Evolutionary conservation across 2,888 invertebrate species (phyloP).

Genomic region (Apodemia mormo): DNA sequence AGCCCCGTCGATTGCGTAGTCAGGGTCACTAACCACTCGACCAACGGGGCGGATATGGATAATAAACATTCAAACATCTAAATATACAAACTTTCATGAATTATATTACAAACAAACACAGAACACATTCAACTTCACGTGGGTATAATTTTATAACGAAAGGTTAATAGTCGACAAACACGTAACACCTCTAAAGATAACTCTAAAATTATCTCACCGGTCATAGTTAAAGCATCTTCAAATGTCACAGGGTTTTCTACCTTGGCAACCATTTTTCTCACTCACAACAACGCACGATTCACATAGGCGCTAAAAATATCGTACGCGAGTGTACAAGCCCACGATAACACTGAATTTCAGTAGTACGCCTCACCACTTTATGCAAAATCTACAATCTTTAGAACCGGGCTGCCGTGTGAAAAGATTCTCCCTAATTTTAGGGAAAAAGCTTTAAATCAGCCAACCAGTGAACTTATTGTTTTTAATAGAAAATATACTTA

Average conservation of each 20-base stretch:
- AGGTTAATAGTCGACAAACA: neutral
- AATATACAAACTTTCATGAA: no score
- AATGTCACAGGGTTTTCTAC: conserved; percentile 25
- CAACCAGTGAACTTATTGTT: no score
- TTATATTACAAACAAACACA: neutral
- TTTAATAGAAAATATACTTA: no score
- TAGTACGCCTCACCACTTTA: neutral
- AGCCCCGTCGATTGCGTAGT: no score
- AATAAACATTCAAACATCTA: neutral
- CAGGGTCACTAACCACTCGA: no score
- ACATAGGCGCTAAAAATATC: neutral
- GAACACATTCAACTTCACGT: neutral
- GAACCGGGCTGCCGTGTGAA: neutral
- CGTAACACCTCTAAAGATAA: neutral
- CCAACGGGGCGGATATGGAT: no score
- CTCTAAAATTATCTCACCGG: conserved; percentile 27
- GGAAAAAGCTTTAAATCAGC: neutral
- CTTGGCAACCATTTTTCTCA: conserved; percentile 32
- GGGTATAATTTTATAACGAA: neutral
- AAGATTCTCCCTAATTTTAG: neutral
- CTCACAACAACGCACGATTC: conserved; percentile 8
- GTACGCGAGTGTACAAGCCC: neutral
- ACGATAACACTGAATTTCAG: neutral
- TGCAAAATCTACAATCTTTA: neutral
- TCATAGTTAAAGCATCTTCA: conserved; percentile 33